Conservation (phyloP, 2,113 vertebrate genomes). For the Phylloscopus trochilus region DNA sequence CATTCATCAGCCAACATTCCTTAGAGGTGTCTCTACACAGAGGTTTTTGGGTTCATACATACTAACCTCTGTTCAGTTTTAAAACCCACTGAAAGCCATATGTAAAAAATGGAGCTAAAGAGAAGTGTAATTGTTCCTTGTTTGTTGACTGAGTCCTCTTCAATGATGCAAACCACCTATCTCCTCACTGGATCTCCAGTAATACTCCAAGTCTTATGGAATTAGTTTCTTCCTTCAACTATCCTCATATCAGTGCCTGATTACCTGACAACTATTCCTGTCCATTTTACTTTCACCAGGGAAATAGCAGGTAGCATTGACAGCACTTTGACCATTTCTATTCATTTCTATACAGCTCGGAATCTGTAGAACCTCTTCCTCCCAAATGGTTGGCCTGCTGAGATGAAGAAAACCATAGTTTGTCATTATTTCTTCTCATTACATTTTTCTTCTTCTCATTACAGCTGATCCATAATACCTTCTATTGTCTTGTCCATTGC, state of each 20-base stretch:
- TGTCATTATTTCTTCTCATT: background rate
- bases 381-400: background rate
- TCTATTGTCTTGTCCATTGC: background rate
- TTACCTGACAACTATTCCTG: background rate
- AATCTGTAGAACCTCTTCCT: background rate
- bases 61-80: background rate
- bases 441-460: background rate
- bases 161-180: no score
- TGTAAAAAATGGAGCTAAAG: background rate
- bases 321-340: background rate
- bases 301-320: background rate
- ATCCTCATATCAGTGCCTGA: background rate
- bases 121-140: background rate
- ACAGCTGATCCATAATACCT: background rate
- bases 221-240: background rate
- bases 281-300: background rate
- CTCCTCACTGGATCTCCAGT: background rate
- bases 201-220: background rate
- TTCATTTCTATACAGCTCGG: background rate
- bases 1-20: background rate
- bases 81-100: background rate
- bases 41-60: background rate
- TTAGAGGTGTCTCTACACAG: background rate
- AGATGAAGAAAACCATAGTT: background rate
- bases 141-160: background rate